A percentile compares a stretch with the other conserved stretches of the same genome.
phyloP scores from a whole-genome alignment of 2,797 vertebrate species.

The Chanos chanos region DNA sequence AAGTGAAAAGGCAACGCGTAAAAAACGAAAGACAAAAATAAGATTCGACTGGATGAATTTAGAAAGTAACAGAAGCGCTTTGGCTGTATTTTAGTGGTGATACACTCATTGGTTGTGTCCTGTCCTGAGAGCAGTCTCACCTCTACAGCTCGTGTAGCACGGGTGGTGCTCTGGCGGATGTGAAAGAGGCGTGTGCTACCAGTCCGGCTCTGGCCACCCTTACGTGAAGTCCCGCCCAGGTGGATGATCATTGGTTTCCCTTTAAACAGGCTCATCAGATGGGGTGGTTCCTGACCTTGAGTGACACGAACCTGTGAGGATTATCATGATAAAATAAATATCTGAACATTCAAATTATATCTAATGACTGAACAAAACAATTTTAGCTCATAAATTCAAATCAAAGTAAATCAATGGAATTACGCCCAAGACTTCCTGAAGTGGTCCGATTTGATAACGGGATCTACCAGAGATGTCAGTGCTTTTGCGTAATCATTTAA shows the following conservation, averaged over 20 bases:
- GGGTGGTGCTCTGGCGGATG: conserved; percentile 64
- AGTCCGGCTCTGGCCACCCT: conserved; percentile 49
- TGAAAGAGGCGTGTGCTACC: conserved; percentile 66
- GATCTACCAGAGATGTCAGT: not conserved
- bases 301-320: conserved; percentile 71
- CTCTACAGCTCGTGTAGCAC: conserved; percentile 68
- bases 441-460: not conserved
- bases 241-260: conserved; percentile 65
- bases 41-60: too few relatives aligned
- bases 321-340: too few relatives aligned
- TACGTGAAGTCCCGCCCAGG: conserved; percentile 66
- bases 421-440: too few relatives aligned
- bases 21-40: too few relatives aligned
- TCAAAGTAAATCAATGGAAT: too few relatives aligned
- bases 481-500: not conserved
- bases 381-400: too few relatives aligned
- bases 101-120: not conserved
- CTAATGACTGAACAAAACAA: too few relatives aligned
- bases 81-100: too few relatives aligned
- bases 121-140: conserved; percentile 40
- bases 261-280: conserved; percentile 73
- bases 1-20: too few relatives aligned
- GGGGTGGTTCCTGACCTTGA: conserved; percentile 73
- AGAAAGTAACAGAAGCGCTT: too few relatives aligned
- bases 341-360: too few relatives aligned